Evolutionary conservation across 2,797 vertebrate genomes (phyloP).

Genomic region (Delichon dasypus): DNA sequence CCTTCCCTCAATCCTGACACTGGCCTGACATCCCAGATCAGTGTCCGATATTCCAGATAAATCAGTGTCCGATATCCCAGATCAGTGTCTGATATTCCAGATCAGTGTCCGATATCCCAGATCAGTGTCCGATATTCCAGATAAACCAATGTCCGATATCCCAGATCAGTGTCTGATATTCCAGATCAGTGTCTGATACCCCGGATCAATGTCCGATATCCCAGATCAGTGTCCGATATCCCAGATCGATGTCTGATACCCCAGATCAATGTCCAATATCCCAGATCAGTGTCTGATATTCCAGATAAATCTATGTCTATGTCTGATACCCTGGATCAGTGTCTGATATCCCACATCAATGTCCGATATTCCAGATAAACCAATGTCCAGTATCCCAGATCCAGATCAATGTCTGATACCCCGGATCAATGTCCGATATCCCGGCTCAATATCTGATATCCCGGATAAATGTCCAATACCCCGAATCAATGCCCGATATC

Average conservation of each 20-base stretch:
- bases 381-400: too few relatives aligned
- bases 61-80: fast-evolving
- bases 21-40: not conserved
- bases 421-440: not conserved
- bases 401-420: too few relatives aligned
- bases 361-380: too few relatives aligned
- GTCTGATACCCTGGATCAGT: too few relatives aligned
- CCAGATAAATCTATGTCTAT: too few relatives aligned
- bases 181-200: fast-evolving
- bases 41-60: fast-evolving
- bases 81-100: fast-evolving
- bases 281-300: too few relatives aligned
- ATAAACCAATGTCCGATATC: fast-evolving
- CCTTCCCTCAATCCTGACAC: not conserved
- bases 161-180: fast-evolving
- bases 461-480: too few relatives aligned
- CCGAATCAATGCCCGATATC: too few relatives aligned
- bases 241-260: fast-evolving
- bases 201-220: fast-evolving
- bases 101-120: not conserved
- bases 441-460: too few relatives aligned
- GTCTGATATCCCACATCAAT: too few relatives aligned
- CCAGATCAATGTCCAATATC: too few relatives aligned
- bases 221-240: not conserved
- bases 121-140: fast-evolving